Conservation (phyloP, 1,140 invertebrate genomes). For the Notospermus geniculatus region DNA sequence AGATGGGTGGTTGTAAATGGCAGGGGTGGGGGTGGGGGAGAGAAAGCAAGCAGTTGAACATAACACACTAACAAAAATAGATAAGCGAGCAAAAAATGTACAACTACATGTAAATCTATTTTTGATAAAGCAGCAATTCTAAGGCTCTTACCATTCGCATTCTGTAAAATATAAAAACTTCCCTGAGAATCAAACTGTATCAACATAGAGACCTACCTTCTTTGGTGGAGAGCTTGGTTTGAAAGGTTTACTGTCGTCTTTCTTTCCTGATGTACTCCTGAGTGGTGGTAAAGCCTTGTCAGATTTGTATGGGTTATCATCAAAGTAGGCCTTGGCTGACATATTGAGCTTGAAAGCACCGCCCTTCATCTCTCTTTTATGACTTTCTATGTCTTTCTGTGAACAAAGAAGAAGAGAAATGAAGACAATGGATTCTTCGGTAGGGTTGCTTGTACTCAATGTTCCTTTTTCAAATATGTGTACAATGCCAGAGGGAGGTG, state of each 20-base stretch:
- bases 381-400: conserved; percentile 43
- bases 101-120: too few species aligned
- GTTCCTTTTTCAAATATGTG: not conserved
- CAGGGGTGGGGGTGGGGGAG: too few species aligned
- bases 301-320: conserved; percentile 46
- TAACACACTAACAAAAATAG: too few species aligned
- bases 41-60: too few species aligned
- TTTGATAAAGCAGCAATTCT: too few species aligned
- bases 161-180: too few species aligned
- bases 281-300: conserved; percentile 37
- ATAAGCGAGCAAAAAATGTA: too few species aligned
- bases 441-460: too few species aligned
- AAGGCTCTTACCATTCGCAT: too few species aligned
- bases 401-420: conserved; percentile 15
- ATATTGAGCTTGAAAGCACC: conserved; percentile 51
- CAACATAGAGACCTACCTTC: conserved; percentile 30
- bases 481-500: not conserved
- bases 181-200: too few species aligned
- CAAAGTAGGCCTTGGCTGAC: conserved; percentile 50
- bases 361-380: conserved; percentile 46
- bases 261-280: conserved; percentile 28
- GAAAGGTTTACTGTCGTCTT: conserved; percentile 47
- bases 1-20: too few species aligned
- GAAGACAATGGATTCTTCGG: conserved; percentile 1
- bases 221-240: conserved; percentile 52